A percentile compares a stretch with the other conserved stretches of the same genome.
These are phyloP conservation scores for Typhlichthys subterraneus DNA, from an alignment of 2,797 vertebrate genomes.

Conservation along the genomic window DNA sequence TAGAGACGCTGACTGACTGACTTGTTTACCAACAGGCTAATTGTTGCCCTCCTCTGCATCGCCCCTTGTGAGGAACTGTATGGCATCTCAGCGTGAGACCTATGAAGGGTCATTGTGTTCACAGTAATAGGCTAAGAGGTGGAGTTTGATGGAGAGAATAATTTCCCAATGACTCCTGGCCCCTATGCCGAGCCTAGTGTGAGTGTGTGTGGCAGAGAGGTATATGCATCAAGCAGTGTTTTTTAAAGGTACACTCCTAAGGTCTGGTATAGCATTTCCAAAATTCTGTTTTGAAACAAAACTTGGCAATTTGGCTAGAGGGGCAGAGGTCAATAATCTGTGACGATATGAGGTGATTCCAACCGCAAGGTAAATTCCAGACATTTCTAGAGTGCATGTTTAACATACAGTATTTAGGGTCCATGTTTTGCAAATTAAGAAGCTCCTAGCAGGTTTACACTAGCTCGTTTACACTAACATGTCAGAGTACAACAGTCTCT, in stretches of 20 bases:
- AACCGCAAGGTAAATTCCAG: not conserved
- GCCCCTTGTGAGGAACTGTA: slow-evolving; percentile 54
- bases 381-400: not conserved
- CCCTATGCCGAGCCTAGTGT: not conserved
- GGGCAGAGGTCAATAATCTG: too few species aligned
- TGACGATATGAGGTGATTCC: too few species aligned
- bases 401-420: slow-evolving; percentile 1
- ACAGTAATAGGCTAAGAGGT: slow-evolving; percentile 45
- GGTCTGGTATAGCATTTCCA: slow-evolving; percentile 11
- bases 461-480: slow-evolving; percentile 36
- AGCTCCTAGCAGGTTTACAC: slow-evolving; percentile 41
- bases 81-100: slow-evolving; percentile 37
- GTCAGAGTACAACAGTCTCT: slow-evolving; percentile 13
- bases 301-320: too few species aligned
- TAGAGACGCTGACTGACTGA: slow-evolving; percentile 52
- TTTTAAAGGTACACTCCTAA: slow-evolving; percentile 25
- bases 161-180: slow-evolving; percentile 34
- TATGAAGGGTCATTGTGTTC: slow-evolving; percentile 19
- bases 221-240: slow-evolving; percentile 23
- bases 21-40: slow-evolving; percentile 73
- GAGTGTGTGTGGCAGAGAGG: slow-evolving; percentile 24
- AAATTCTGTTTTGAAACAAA: too few species aligned
- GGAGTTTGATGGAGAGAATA: slow-evolving; percentile 25
- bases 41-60: slow-evolving; percentile 61
- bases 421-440: slow-evolving; percentile 36